Conservation (phyloP, 2,113 vertebrate genomes). For the Lutjanus erythropterus region DNA sequence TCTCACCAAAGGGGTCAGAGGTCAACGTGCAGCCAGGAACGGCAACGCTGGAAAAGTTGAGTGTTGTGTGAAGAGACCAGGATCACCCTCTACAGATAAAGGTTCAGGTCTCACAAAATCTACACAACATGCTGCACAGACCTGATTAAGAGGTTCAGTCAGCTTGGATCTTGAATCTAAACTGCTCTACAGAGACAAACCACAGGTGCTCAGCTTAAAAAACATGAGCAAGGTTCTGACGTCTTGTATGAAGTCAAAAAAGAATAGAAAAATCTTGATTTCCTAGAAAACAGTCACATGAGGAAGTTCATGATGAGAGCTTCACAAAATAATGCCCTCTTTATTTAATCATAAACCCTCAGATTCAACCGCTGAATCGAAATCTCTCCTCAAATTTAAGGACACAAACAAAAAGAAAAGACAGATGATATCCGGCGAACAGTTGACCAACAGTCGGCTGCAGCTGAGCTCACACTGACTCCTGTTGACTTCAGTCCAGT, state of each 20-base stretch:
- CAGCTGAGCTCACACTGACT: neutral
- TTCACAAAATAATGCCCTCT: neutral
- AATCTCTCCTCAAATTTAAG: neutral
- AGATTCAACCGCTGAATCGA: too few relatives aligned
- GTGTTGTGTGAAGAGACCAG: neutral
- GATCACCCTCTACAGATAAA: neutral
- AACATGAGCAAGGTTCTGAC: too few relatives aligned
- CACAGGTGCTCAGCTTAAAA: too few relatives aligned
- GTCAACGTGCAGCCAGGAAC: conserved; percentile 26
- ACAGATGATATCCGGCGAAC: too few relatives aligned
- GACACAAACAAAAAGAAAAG: neutral
- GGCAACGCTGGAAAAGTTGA: neutral
- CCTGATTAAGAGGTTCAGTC: neutral
- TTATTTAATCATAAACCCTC: neutral
- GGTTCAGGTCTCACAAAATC: neutral
- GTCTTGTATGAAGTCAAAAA: neutral
- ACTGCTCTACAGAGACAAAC: neutral
- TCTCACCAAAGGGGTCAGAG: conserved; percentile 30
- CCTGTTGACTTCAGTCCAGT: neutral
- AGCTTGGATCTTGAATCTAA: neutral
- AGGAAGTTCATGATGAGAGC: neutral
- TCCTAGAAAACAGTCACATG: neutral
- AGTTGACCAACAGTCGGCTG: too few relatives aligned
- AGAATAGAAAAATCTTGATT: neutral
- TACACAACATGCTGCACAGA: neutral